Conservation (phyloP, 2,888 invertebrate species). For the Drosophila limbata region DNA sequence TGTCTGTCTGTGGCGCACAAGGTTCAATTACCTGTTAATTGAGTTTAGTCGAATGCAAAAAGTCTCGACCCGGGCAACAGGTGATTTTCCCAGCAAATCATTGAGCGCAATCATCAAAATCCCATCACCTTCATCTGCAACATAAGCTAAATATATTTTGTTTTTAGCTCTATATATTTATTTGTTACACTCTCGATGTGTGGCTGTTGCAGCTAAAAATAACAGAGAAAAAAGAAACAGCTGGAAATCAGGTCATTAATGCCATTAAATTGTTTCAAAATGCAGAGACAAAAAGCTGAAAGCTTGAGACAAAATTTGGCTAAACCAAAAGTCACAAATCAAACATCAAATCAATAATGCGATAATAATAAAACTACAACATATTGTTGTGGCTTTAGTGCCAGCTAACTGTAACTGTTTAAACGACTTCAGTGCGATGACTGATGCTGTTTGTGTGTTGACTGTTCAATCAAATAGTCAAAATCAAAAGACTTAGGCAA, state of each 20-base stretch:
- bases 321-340: constrained; percentile 17
- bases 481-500: constrained; percentile 57
- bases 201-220: constrained; percentile 42
- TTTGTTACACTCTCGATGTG: constrained; percentile 15
- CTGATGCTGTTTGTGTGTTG: constrained; percentile 23
- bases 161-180: background rate
- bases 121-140: constrained; percentile 57
- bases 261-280: constrained; percentile 75
- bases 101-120: constrained; percentile 66
- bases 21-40: constrained; percentile 80
- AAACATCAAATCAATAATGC: constrained; percentile 17
- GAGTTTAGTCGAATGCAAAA: constrained; percentile 78
- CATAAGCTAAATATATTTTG: constrained; percentile 12
- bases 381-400: constrained; percentile 41
- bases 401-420: constrained; percentile 76
- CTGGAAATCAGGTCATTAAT: constrained; percentile 66
- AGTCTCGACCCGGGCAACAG: constrained; percentile 57
- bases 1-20: constrained; percentile 42
- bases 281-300: constrained; percentile 27
- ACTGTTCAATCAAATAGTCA: constrained; percentile 49
- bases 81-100: constrained; percentile 47
- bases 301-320: background rate
- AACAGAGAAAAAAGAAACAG: constrained; percentile 1
- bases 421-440: constrained; percentile 30
- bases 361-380: constrained; percentile 16